These are phyloP conservation scores for Chaetodon trifasciatus DNA, from an alignment of 2,797 vertebrate genomes.

Conservation along the genomic window DNA sequence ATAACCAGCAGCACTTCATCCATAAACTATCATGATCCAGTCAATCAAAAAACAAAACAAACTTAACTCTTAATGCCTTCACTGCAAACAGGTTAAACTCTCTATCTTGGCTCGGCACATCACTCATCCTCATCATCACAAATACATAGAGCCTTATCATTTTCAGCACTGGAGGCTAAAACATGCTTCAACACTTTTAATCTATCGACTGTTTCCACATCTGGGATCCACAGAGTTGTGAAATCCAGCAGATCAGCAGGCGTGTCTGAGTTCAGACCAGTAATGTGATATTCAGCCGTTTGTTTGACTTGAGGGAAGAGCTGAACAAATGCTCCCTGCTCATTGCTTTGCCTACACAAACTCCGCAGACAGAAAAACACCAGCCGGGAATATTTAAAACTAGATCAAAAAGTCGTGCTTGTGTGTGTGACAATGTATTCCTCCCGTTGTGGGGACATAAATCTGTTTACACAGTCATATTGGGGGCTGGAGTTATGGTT, in stretches of 20 bases:
- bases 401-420: not conserved
- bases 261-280: constrained; percentile 52
- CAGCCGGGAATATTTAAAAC: not conserved
- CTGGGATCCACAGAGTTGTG: constrained; percentile 28
- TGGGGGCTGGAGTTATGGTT: no score
- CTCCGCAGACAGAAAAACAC: constrained; percentile 26
- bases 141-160: constrained; percentile 33
- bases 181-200: constrained; percentile 21
- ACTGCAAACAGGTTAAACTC: constrained; percentile 4
- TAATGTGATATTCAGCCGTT: constrained; percentile 57
- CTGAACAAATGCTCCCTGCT: constrained; percentile 55
- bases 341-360: constrained; percentile 46
- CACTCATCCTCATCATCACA: constrained; percentile 25
- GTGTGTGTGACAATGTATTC: not conserved
- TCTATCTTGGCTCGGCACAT: constrained; percentile 16
- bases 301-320: constrained; percentile 79
- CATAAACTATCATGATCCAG: not conserved
- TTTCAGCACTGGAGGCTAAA: constrained; percentile 23
- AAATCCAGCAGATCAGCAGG: constrained; percentile 53
- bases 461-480: no score
- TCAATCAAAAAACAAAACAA: not conserved
- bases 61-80: not conserved
- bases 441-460: no score
- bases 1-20: no score
- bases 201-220: constrained; percentile 37